Base-by-base conservation (phyloP, 2,113 vertebrate genomes). In the Heteronetta atricapilla region DNA sequence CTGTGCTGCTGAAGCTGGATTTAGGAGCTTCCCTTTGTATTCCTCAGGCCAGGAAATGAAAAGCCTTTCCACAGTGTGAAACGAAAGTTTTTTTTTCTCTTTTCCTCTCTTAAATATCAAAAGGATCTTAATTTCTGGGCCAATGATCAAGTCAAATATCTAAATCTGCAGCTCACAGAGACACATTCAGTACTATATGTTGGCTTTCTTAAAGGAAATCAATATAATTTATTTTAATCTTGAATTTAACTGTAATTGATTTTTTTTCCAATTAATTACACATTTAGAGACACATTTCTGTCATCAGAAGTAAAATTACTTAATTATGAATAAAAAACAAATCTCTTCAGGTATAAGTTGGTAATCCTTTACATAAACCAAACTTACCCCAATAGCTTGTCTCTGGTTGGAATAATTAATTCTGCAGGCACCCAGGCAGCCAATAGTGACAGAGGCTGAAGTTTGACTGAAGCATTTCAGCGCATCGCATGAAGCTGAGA, bases 381-480 rank as follows among this genome's bases (percentile, higher is more conserved):
- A 82, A 50, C 7, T 23, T 59, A 62, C 66, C 11, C 22, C 25
- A 53, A 29, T 15, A 8, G 58, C 89, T 89, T 69, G 60, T 46
- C 88, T 92, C 38, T 63, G 52, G 50, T 66, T n/a, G 63, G 23
- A 90, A 63, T 52, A 93, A 90, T 77, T 93, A 52, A 95, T 92
- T 73, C 70, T 68, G 20, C 21, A 66, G 97, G 36, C 8, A 48
- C 8, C 11, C 44, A 48, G 80, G 68, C 91, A 96, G 56, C 75
- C 74, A 67, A 75, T 83, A 75, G 13, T 62, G 67, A 81, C n/a
- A 78, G 81, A 90, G 63, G 69, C 40, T 94, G 78, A 96, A 93
- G 72, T 86, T 72, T 83, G 52, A 73, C 78, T 92, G 62, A 36
- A 20, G 82, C 74, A 52, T 85, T 89, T 83, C 94, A 81, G 69